These are phyloP conservation scores for Leguminivora glycinivorella DNA, from an alignment of 1,140 invertebrate species.

Conservation along the genomic window DNA sequence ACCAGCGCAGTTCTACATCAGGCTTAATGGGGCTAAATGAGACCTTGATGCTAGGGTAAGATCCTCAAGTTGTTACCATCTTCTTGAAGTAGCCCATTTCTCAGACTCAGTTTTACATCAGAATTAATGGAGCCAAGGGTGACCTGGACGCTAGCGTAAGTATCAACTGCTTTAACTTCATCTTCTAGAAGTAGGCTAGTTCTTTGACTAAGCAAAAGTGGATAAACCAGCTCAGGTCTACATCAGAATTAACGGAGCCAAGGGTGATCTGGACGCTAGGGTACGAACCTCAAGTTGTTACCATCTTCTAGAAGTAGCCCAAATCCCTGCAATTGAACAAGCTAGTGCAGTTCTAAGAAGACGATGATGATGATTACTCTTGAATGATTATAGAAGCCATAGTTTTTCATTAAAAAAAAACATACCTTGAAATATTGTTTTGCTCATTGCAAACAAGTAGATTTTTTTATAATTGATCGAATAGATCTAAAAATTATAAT, in stretches of 20 bases:
- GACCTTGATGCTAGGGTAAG: slow-evolving; percentile 92
- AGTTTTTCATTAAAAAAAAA: no score
- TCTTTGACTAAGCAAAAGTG: slow-evolving; percentile 91
- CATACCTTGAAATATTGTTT: no score
- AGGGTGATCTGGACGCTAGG: slow-evolving; percentile 94
- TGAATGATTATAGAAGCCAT: no score
- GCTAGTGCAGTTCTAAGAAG: slow-evolving; percentile 96
- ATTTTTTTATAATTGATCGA: no score
- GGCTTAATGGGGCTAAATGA: slow-evolving; percentile 93
- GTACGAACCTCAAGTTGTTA: no score
- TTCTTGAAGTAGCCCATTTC: slow-evolving; percentile 89
- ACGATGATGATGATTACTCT: no score
- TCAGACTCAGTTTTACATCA: slow-evolving; percentile 94
- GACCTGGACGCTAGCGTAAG: slow-evolving; percentile 92
- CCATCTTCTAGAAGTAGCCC: no score
- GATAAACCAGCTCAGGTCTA: slow-evolving; percentile 97
- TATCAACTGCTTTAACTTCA: slow-evolving; percentile 79
- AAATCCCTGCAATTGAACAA: slow-evolving; percentile 86
- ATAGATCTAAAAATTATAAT: no score
- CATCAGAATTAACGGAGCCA: slow-evolving; percentile 96
- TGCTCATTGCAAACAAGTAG: no score
- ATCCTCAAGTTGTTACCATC: slow-evolving; percentile 84
- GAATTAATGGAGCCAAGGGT: slow-evolving; percentile 96
- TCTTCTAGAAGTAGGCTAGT: slow-evolving; percentile 94
- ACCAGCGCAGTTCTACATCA: slow-evolving; percentile 95